phyloP scores from a whole-genome alignment of 2,888 invertebrate genomes.

The Ceratothoa steindachneri region DNA sequence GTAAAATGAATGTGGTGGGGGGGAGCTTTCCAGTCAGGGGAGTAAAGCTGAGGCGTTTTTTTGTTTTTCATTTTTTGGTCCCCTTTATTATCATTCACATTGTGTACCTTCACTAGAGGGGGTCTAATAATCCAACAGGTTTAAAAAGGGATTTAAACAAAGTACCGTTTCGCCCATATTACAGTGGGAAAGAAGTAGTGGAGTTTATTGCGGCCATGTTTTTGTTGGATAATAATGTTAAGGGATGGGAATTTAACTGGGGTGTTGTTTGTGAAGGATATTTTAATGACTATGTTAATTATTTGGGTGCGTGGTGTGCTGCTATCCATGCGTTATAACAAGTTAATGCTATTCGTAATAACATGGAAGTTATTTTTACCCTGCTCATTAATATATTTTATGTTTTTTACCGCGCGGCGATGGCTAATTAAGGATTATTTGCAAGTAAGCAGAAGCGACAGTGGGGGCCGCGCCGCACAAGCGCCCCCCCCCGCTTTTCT shows the following conservation, averaged over 20 bases:
- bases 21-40: too few species aligned
- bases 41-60: too few species aligned
- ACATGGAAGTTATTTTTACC: constrained; percentile 65
- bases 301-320: constrained; percentile 65
- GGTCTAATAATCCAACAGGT: constrained; percentile 66
- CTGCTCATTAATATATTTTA: not conserved
- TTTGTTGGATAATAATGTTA: constrained; percentile 60
- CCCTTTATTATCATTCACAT: too few species aligned
- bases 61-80: too few species aligned
- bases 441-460: too few species aligned
- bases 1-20: too few species aligned
- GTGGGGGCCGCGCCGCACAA: too few species aligned
- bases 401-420: not conserved
- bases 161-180: constrained; percentile 67
- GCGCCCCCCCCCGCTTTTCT: too few species aligned
- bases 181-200: constrained; percentile 64
- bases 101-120: too few species aligned
- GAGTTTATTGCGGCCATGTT: too few species aligned
- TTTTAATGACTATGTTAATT: constrained; percentile 61
- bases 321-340: constrained; percentile 72
- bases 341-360: constrained; percentile 66
- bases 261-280: constrained; percentile 60
- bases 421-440: not conserved
- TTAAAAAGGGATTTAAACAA: constrained; percentile 64
- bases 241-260: constrained; percentile 57